Evolutionary conservation across 2,888 invertebrate species (phyloP).

Genomic region (Clivina fossor): DNA sequence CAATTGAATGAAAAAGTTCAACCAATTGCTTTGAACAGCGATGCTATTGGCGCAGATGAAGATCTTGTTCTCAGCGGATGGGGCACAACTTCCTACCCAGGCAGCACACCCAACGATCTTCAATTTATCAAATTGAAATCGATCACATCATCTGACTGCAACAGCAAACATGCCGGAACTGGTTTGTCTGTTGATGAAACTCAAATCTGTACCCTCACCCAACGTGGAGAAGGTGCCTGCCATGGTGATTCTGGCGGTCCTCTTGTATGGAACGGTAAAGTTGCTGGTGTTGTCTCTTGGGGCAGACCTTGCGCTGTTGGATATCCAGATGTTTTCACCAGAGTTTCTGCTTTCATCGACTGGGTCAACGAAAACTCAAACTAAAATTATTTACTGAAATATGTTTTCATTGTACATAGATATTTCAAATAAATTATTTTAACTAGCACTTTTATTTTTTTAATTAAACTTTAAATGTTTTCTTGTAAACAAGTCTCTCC

Average conservation of each 20-base stretch:
- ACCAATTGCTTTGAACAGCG: conserved; percentile 43
- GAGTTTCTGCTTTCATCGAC: not conserved
- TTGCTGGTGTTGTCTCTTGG: no score
- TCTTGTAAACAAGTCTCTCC: not conserved
- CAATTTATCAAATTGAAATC: conserved; percentile 58
- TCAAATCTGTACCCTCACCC: no score
- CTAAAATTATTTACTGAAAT: not conserved
- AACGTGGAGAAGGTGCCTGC: no score
- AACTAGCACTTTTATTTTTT: not conserved
- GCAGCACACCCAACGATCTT: conserved; percentile 56
- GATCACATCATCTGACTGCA: no score
- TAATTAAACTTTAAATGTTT: not conserved
- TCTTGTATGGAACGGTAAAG: no score
- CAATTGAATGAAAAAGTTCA: conserved; percentile 35
- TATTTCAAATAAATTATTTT: not conserved
- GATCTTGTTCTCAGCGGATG: conserved; percentile 55
- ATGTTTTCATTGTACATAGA: not conserved
- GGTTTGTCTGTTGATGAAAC: conserved; percentile 46
- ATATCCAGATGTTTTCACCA: no score
- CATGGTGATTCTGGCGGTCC: no score
- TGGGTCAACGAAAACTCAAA: not conserved
- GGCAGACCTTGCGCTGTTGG: no score
- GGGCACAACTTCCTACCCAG: conserved; percentile 58
- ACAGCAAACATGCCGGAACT: conserved; percentile 64
- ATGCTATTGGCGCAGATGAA: conserved; percentile 49